Evolutionary conservation across 1,140 invertebrate species (phyloP).

Genomic region (Mya arenaria): DNA sequence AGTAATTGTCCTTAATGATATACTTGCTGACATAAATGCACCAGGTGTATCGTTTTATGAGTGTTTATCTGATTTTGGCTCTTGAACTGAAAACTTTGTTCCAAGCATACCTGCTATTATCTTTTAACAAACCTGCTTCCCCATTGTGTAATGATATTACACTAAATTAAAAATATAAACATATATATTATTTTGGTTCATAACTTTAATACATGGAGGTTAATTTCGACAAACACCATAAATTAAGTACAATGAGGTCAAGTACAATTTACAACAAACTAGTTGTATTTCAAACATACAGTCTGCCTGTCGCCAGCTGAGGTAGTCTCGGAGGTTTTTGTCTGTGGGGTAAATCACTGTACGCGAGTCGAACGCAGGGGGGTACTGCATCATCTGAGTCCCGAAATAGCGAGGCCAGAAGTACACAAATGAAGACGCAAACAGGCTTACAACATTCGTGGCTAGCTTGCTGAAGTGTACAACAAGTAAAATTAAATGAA

Average conservation of each 20-base stretch:
- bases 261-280: not conserved
- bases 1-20: no score
- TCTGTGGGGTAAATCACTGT: slow-evolving; percentile 94
- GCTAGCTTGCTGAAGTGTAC: slow-evolving; percentile 87
- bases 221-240: no score
- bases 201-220: no score
- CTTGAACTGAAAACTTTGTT: no score
- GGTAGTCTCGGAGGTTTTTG: slow-evolving; percentile 94
- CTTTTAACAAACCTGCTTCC: no score
- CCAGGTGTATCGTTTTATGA: no score
- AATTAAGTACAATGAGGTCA: not conserved
- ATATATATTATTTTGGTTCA: not conserved
- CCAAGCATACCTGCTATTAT: no score
- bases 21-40: no score
- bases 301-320: slow-evolving; percentile 98
- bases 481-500: no score
- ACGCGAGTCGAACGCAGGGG: slow-evolving; percentile 95
- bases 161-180: not conserved
- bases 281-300: slow-evolving; percentile 85
- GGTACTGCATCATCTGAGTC: slow-evolving; percentile 87
- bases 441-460: slow-evolving; percentile 93
- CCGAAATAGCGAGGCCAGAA: slow-evolving; percentile 92
- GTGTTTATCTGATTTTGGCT: no score
- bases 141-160: no score
- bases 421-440: slow-evolving; percentile 93